Evolutionary conservation across 2,888 invertebrate species (phyloP).

Genomic region (Brenthis hecate): DNA sequence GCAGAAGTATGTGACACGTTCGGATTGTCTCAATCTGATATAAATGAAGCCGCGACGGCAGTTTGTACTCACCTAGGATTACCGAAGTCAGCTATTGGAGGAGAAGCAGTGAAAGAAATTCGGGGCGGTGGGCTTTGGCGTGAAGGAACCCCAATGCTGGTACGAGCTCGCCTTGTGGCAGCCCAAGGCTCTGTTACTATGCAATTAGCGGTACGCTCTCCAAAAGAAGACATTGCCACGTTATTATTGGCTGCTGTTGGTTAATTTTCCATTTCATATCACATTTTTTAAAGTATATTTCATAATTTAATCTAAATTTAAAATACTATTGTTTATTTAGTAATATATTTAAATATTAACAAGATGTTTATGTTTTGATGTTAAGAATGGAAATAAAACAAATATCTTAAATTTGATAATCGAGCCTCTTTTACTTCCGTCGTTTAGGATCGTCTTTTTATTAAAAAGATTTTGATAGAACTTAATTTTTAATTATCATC

Average conservation of each 20-base stretch:
- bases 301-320: not conserved
- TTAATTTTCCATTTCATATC: constrained; percentile 62
- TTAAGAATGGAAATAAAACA: not conserved
- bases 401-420: not conserved
- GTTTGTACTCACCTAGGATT: constrained; percentile 63
- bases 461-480: too few species aligned
- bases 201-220: constrained; percentile 93
- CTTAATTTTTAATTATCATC: too few species aligned
- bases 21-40: constrained; percentile 84
- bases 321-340: not conserved
- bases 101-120: constrained; percentile 63
- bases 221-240: constrained; percentile 91
- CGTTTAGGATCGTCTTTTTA: too few species aligned
- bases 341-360: not conserved
- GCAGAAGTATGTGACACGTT: constrained; percentile 95
- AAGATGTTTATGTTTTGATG: not conserved
- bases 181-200: constrained; percentile 92
- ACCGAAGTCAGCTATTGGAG: constrained; percentile 54
- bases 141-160: constrained; percentile 92
- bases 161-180: constrained; percentile 89
- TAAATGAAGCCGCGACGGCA: constrained; percentile 58
- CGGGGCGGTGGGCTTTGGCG: constrained; percentile 88
- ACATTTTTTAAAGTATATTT: constrained; percentile 2
- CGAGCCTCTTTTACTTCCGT: not conserved
- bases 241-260: constrained; percentile 92